A percentile compares a stretch with the other conserved stretches of the same genome.
Evolutionary conservation across 2,888 invertebrate genomes (phyloP).

Genomic region (Parasteatoda lunata): DNA sequence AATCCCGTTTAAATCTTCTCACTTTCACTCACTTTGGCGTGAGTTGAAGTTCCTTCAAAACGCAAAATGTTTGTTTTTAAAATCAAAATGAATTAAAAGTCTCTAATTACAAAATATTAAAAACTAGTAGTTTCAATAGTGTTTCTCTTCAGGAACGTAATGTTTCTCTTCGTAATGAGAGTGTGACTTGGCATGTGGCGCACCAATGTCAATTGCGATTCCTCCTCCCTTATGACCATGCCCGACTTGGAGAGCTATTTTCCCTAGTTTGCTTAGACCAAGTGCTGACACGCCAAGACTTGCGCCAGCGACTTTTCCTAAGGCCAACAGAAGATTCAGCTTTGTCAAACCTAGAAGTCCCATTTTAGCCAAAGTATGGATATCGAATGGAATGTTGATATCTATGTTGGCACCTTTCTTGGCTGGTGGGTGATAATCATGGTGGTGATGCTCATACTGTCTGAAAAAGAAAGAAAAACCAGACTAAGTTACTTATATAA

Average conservation of each 20-base stretch:
- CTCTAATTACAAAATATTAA: not conserved
- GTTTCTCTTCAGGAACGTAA: not conserved
- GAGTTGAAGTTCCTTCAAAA: not conserved
- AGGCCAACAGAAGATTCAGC: slow-evolving; percentile 50
- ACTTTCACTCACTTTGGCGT: not conserved
- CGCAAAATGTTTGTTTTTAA: too few species aligned
- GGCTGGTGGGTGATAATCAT: slow-evolving; percentile 42
- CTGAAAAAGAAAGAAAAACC: slow-evolving; percentile 10
- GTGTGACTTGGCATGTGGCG: not conserved
- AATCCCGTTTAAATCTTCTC: not conserved
- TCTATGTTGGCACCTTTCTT: slow-evolving; percentile 47
- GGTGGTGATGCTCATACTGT: slow-evolving; percentile 40
- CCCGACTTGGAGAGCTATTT: slow-evolving; percentile 45
- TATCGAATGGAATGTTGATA: slow-evolving; percentile 61
- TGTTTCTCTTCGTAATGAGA: slow-evolving; percentile 12
- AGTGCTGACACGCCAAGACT: slow-evolving; percentile 47
- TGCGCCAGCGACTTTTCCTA: slow-evolving; percentile 60
- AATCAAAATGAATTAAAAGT: not conserved
- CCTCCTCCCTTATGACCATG: slow-evolving; percentile 44
- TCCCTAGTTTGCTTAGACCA: slow-evolving; percentile 48
- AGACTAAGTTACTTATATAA: too few species aligned
- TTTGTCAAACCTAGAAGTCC: slow-evolving; percentile 53
- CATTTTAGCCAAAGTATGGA: slow-evolving; percentile 55
- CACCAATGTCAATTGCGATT: slow-evolving; percentile 55
- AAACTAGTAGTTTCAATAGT: not conserved